Evolutionary conservation across 1,140 invertebrate species (phyloP).

Genomic region (Micrasema minimum): DNA sequence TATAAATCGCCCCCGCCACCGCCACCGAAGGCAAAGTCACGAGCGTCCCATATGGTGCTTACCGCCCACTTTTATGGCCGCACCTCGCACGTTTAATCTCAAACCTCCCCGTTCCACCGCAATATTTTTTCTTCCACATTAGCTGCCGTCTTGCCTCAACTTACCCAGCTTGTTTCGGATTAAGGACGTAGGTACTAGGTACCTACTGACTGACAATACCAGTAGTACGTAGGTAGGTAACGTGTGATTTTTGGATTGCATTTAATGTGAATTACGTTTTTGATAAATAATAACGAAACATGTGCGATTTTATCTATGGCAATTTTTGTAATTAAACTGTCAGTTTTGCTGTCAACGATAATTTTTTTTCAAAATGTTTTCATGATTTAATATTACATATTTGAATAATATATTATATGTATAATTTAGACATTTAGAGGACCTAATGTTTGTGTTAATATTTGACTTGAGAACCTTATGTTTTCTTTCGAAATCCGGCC

Average conservation of each 20-base stretch:
- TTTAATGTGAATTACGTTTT: no score
- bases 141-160: slow-evolving; percentile 11
- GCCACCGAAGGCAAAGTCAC: slow-evolving; percentile 36
- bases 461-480: no score
- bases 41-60: slow-evolving; percentile 26
- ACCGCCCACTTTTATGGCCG: slow-evolving; percentile 49
- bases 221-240: not conserved
- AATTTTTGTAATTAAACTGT: no score
- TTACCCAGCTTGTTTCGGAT: slow-evolving; percentile 12
- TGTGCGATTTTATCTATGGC: no score
- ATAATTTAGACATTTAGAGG: no score
- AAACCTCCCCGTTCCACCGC: slow-evolving; percentile 16
- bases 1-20: slow-evolving; percentile 47
- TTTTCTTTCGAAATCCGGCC: no score
- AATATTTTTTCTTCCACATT: slow-evolving; percentile 30
- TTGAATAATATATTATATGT: no score
- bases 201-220: not conserved
- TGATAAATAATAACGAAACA: no score
- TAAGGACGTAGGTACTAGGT: slow-evolving; percentile 2
- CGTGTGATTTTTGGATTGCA: not conserved
- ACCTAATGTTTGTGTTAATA: no score
- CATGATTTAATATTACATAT: no score
- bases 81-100: slow-evolving; percentile 53
- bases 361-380: no score
- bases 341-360: no score